A percentile compares a stretch with the other conserved stretches of the same genome.
Evolutionary conservation across 2,797 vertebrate species (phyloP).

Genomic region (Poecilia velifera): DNA sequence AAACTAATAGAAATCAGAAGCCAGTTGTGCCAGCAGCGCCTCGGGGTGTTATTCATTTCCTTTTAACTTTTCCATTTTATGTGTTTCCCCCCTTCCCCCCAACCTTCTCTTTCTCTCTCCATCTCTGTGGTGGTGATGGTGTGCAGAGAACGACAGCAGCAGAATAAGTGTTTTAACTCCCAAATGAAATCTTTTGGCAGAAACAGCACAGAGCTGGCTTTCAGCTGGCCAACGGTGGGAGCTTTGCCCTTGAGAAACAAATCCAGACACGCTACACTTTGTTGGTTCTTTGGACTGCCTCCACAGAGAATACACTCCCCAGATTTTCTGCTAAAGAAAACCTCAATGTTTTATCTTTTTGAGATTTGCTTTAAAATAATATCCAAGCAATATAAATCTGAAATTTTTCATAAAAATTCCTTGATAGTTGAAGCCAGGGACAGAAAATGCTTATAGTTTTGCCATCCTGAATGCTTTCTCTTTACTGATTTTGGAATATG

Average conservation of each 20-base stretch:
- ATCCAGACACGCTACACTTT: conserved; percentile 57
- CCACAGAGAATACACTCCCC: conserved; percentile 48
- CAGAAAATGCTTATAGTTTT: background rate
- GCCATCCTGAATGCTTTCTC: background rate
- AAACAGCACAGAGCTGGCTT: conserved; percentile 47
- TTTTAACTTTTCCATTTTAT: conserved; percentile 53
- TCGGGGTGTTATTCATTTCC: conserved; percentile 67
- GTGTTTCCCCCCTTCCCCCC: background rate
- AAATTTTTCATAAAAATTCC: background rate
- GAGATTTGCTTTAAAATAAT: conserved; percentile 23
- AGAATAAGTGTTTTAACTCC: conserved; percentile 66
- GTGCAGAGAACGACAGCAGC: conserved; percentile 42
- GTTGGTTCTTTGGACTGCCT: conserved; percentile 52
- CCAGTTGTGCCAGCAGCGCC: conserved; percentile 55
- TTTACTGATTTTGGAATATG: background rate
- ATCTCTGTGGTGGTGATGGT: conserved; percentile 15
- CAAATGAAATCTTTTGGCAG: conserved; percentile 68
- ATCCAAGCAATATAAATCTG: conserved; percentile 1
- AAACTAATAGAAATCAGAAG: conserved; percentile 68
- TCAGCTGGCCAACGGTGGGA: conserved; percentile 44
- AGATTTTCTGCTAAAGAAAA: conserved; percentile 9
- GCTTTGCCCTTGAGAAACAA: conserved; percentile 72
- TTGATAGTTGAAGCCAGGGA: background rate
- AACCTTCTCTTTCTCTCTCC: background rate
- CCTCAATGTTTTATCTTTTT: conserved; percentile 24